These are phyloP conservation scores for Hipparchia sbordonii DNA, from an alignment of 2,888 invertebrate genomes.

Conservation along the genomic window DNA sequence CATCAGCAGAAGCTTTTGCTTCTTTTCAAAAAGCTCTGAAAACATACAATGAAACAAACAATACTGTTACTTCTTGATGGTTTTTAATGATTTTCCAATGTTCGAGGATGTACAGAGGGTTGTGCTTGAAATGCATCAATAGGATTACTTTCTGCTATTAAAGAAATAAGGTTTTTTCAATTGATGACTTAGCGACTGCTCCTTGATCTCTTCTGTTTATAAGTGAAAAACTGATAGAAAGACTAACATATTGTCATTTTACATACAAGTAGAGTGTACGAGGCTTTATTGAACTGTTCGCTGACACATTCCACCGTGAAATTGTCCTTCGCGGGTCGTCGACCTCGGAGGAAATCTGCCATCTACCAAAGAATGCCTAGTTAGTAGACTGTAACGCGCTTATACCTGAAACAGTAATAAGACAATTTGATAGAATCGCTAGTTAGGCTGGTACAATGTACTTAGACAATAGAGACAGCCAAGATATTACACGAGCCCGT, in stretches of 20 bases:
- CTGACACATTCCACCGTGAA: constrained; percentile 23
- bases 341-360: constrained; percentile 30
- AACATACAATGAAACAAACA: too few species aligned
- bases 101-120: too few species aligned
- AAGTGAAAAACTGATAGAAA: too few species aligned
- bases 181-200: too few species aligned
- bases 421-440: constrained; percentile 24
- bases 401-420: constrained; percentile 30
- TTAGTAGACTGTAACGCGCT: constrained; percentile 39
- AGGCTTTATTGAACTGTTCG: neutral
- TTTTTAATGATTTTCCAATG: too few species aligned
- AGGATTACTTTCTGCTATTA: too few species aligned
- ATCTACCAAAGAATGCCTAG: constrained; percentile 27
- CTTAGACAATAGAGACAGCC: constrained; percentile 6
- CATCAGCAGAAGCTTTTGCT: too few species aligned
- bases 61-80: too few species aligned
- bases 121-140: too few species aligned
- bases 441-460: constrained; percentile 10
- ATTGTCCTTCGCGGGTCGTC: constrained; percentile 30
- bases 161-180: too few species aligned
- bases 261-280: neutral
- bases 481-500: neutral
- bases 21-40: too few species aligned
- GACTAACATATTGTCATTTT: neutral
- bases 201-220: too few species aligned